Base-by-base conservation (phyloP, 2,113 vertebrate species). In the Aegotheles bennettii region DNA sequence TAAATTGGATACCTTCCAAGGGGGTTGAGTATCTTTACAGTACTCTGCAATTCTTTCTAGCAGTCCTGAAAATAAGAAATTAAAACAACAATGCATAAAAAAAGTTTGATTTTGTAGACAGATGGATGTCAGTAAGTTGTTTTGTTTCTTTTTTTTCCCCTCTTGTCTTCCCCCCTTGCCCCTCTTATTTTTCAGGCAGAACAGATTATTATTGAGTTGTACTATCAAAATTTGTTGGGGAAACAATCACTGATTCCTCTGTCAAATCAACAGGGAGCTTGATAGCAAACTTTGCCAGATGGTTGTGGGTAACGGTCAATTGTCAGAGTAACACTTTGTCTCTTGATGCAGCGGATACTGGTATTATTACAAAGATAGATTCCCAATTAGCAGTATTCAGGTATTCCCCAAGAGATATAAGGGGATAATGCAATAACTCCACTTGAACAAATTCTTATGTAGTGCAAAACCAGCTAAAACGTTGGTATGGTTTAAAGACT, bases 351-450 rank as follows among this genome's bases (percentile, higher is more conserved):
- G 68, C 45, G 67, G 47, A 67, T 84, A 54, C 13, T 36, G 47
- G 10, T 51, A 10, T 80, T 56, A 28, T 42, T 80, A 8, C 26
- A 5, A 35, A 29, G 38, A 16, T 7, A 23, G 36, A 36, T 63
- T 70, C 35, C 63, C 0, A 0, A 35, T 63, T 15, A 2, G 0
- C 45, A 63, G 1, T 54, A 12, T 81, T 80, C 69, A 26, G 45
- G 23, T 77, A 28, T 80, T 88, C 45, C 24, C 47, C 2, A 2
- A 40, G 75, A 60, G 48, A 24, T 65, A 28, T 4, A 25, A 51
- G 9, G 23, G 91, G 42, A 36, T 77, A 77, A 54, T 85, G 59
- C 35, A 85, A 1, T 88, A 86, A 73, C 45, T 91, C 10, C 64
- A 14, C 40, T 79, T 4, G 23, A 73, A n/a, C 8, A 63, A 42